A percentile compares a stretch with the other conserved stretches of the same genome.
Evolutionary conservation across 2,113 vertebrate species (phyloP).

Genomic region (Cyphomyrus plagiostoma): DNA sequence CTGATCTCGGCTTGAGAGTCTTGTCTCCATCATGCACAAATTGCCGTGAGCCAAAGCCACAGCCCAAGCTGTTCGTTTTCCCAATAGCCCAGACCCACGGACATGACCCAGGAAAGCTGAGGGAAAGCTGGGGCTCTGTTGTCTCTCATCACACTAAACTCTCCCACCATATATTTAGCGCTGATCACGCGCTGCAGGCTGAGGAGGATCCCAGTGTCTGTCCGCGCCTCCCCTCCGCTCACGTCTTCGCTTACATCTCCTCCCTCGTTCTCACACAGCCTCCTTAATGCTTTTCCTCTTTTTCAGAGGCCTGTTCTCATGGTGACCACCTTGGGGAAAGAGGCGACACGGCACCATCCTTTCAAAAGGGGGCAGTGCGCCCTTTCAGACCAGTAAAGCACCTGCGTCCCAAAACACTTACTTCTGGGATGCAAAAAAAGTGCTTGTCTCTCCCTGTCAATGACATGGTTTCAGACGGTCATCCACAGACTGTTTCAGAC

Average conservation of each 20-base stretch:
- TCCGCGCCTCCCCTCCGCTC: not conserved
- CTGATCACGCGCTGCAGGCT: not conserved
- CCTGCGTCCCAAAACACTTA: not conserved
- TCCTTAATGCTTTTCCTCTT: not conserved
- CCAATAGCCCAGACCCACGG: not conserved
- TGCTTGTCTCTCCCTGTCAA: not conserved
- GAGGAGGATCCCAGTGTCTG: not conserved
- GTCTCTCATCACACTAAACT: not conserved
- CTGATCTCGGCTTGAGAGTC: not conserved
- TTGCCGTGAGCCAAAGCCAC: not conserved
- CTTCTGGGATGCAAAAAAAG: not conserved
- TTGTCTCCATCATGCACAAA: not conserved
- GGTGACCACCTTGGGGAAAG: not conserved
- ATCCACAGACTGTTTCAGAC: not conserved
- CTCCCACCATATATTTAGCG: not conserved
- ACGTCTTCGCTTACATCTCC: not conserved
- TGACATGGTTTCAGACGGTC: not conserved
- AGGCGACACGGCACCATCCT: not conserved
- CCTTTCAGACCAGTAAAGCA: not conserved
- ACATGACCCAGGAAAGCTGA: not conserved
- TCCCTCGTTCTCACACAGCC: not conserved
- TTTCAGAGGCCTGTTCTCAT: not conserved
- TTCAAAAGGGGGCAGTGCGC: not conserved
- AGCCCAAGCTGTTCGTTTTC: not conserved
- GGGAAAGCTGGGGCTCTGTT: not conserved